phyloP scores from a whole-genome alignment of 1,140 invertebrate species.

The Trichonephila inaurata region DNA sequence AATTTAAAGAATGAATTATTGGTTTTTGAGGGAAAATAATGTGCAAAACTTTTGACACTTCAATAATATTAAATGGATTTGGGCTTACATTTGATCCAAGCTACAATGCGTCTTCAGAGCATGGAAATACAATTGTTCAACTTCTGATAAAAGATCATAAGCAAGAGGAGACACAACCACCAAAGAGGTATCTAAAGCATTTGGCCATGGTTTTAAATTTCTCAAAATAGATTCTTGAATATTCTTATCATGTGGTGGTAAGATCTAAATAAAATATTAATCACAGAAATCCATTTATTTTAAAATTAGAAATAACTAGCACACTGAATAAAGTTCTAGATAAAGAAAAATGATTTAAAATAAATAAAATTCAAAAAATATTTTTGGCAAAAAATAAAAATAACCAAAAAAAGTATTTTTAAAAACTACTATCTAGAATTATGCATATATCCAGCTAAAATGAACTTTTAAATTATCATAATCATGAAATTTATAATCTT shows the following conservation, averaged over 20 bases:
- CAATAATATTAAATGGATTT: no score
- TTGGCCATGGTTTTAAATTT: constrained; percentile 87
- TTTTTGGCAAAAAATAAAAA: not conserved
- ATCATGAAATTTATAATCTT: not conserved
- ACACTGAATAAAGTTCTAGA: not conserved
- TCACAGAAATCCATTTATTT: not conserved
- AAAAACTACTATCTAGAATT: not conserved
- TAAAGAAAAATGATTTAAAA: not conserved
- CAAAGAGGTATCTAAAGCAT: constrained; percentile 85
- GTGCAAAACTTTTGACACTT: no score
- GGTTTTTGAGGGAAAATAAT: no score
- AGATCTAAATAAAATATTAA: constrained; percentile 86
- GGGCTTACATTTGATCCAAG: constrained; percentile 35
- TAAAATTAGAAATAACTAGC: not conserved
- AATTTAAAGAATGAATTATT: no score
- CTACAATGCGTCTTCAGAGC: constrained; percentile 37
- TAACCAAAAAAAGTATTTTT: not conserved
- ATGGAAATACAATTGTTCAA: constrained; percentile 80
- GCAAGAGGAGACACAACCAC: constrained; percentile 79
- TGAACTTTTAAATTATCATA: no score
- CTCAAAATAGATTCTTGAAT: constrained; percentile 90
- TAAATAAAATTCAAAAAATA: not conserved
- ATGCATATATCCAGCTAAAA: constrained; percentile 85
- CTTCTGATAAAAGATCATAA: constrained; percentile 82
- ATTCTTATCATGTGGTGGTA: constrained; percentile 92